Conservation (phyloP, 1,140 invertebrate genomes). For the Bombus turneri region DNA sequence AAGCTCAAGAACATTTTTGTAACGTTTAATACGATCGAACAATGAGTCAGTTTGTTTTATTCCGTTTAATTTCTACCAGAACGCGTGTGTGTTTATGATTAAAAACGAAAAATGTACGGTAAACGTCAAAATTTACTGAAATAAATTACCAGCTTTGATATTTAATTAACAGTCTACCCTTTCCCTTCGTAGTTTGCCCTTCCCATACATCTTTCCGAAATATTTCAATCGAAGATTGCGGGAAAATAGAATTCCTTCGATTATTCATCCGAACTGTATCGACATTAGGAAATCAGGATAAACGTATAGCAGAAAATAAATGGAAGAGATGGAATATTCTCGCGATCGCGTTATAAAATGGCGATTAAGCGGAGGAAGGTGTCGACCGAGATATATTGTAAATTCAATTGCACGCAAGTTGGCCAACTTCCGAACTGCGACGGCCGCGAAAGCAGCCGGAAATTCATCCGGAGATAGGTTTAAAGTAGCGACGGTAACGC, state of each 20-base stretch:
- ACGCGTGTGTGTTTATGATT: not conserved
- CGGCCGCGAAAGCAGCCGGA: conserved; percentile 38
- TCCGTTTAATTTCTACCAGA: not conserved
- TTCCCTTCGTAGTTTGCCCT: not conserved
- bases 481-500: conserved; percentile 42
- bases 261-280: too few relatives aligned
- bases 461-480: conserved; percentile 49
- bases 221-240: too few relatives aligned
- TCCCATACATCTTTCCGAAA: too few relatives aligned
- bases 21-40: not conserved
- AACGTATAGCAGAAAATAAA: too few relatives aligned
- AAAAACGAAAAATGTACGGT: not conserved
- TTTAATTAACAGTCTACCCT: not conserved
- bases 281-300: too few relatives aligned
- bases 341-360: not conserved
- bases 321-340: too few relatives aligned
- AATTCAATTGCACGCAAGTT: conserved; percentile 44
- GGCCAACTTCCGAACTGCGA: conserved; percentile 23
- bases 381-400: conserved; percentile 14
- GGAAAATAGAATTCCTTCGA: too few relatives aligned
- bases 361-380: not conserved
- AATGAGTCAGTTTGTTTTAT: conserved; percentile 8
- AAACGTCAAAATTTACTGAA: not conserved
- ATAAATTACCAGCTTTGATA: not conserved
- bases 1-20: not conserved